phyloP scores from a whole-genome alignment of 2,113 vertebrate species.

The Prionailurus bengalensis region DNA sequence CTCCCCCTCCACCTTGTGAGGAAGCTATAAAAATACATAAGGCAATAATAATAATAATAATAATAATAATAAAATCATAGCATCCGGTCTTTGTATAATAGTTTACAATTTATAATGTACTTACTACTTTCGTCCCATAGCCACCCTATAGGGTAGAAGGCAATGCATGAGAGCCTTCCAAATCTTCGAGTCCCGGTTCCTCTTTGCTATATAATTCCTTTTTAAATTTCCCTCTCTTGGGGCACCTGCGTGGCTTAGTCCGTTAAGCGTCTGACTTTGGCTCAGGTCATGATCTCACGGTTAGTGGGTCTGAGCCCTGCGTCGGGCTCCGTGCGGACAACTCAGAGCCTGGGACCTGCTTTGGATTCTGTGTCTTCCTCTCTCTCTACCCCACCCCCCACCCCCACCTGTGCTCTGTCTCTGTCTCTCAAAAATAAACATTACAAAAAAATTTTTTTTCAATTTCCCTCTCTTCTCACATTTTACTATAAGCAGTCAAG shows the following conservation, averaged over 20 bases:
- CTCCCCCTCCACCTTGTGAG: neutral
- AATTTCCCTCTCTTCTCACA: neutral
- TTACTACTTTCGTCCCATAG: neutral
- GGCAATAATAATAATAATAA: neutral
- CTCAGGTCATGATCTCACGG: too few relatives aligned
- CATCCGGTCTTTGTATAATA: neutral
- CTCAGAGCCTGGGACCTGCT: too few relatives aligned
- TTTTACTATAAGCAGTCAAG: neutral
- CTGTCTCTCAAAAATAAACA: too few relatives aligned
- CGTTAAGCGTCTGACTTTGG: too few relatives aligned
- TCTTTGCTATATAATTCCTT: neutral
- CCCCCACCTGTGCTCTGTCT: too few relatives aligned
- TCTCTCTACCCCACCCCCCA: too few relatives aligned
- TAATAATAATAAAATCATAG: neutral
- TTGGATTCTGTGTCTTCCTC: too few relatives aligned
- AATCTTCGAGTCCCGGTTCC: neutral
- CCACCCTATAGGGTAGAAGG: neutral
- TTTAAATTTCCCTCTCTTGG: neutral
- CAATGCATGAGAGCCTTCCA: neutral
- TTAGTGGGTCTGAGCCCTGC: too few relatives aligned
- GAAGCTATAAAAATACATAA: conserved; percentile 4
- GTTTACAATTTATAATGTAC: neutral
- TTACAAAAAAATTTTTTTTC: neutral
- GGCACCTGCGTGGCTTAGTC: too few relatives aligned
- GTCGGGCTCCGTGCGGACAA: too few relatives aligned